Conservation (phyloP, 1,140 invertebrate species). For the Pseudomyrmex flavicornis region DNA sequence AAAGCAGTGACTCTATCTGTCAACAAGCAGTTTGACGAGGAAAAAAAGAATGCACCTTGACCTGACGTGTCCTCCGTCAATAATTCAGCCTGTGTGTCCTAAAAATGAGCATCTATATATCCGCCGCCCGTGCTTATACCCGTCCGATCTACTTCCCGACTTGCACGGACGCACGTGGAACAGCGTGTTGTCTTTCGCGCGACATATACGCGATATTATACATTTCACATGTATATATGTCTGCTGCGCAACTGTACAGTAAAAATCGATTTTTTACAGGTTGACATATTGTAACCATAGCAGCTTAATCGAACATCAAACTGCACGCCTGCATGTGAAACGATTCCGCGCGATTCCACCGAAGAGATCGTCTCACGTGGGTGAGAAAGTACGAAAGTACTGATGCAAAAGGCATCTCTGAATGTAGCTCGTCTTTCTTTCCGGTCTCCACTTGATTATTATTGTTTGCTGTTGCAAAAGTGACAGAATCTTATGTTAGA, state of each 20-base stretch:
- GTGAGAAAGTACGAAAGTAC: not conserved
- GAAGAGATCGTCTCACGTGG: not conserved
- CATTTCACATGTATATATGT: conserved; percentile 42
- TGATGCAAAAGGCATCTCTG: too few species aligned
- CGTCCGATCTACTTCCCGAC: not conserved
- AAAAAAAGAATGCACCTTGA: conserved; percentile 58
- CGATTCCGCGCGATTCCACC: conserved; percentile 21
- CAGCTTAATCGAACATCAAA: conserved; percentile 73
- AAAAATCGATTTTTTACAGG: conserved; percentile 76
- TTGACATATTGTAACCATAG: conserved; percentile 79
- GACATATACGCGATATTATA: conserved; percentile 37
- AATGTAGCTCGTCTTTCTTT: too few species aligned
- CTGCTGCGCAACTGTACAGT: not conserved
- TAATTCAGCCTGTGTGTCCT: conserved; percentile 33
- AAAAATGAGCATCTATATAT: conserved; percentile 34
- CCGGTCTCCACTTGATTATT: not conserved
- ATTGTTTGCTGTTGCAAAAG: not conserved
- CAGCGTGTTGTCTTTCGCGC: not conserved
- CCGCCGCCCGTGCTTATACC: conserved; percentile 14
- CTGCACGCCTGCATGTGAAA: conserved; percentile 25
- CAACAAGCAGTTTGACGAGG: conserved; percentile 24
- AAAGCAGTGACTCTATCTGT: conserved; percentile 56
- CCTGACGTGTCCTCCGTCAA: conserved; percentile 51
- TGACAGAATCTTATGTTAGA: not conserved
- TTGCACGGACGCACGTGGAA: conserved; percentile 2